These are phyloP conservation scores for Hypsibius dujardini DNA, from an alignment of 1,140 invertebrate genomes.

Conservation along the genomic window DNA sequence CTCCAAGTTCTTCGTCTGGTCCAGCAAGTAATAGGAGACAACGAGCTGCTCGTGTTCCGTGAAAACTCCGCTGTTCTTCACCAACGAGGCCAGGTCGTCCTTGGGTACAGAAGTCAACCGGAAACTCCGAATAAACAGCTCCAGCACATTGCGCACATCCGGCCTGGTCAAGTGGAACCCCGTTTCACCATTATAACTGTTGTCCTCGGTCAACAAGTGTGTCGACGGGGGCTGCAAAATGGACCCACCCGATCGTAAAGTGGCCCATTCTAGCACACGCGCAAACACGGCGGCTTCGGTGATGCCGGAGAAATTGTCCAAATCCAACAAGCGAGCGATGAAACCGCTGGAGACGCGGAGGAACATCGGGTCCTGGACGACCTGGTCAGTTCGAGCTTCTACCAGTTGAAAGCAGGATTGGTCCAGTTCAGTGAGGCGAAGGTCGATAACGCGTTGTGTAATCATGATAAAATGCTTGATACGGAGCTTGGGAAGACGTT, in stretches of 20 bases:
- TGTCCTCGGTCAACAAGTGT: not conserved
- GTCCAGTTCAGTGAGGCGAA: not conserved
- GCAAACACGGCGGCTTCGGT: not conserved
- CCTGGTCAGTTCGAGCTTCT: not conserved
- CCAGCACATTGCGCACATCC: not conserved
- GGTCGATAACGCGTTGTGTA: constrained; percentile 5
- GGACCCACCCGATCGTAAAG: not conserved
- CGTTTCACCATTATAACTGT: not conserved
- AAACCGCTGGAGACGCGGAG: not conserved
- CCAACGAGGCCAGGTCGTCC: constrained; percentile 6
- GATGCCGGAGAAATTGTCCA: not conserved
- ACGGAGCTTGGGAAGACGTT: not conserved
- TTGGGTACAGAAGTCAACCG: constrained; percentile 2
- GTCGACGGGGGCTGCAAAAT: not conserved
- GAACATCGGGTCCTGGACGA: constrained; percentile 2
- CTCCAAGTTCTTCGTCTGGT: constrained; percentile 12
- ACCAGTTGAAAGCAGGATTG: not conserved
- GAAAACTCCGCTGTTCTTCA: constrained; percentile 15
- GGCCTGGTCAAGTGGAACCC: not conserved
- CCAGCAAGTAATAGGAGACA: constrained; percentile 3
- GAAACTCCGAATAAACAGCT: constrained; percentile 7
- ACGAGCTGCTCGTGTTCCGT: constrained; percentile 13
- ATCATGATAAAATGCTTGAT: constrained; percentile 7
- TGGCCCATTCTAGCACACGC: constrained; percentile 13
- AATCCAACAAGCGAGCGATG: not conserved